Percentiles rank a stretch among this genome's conserved stretches.
These are phyloP conservation scores for Scaptomyza reducta DNA, from an alignment of 2,888 invertebrate genomes.

Conservation along the genomic window DNA sequence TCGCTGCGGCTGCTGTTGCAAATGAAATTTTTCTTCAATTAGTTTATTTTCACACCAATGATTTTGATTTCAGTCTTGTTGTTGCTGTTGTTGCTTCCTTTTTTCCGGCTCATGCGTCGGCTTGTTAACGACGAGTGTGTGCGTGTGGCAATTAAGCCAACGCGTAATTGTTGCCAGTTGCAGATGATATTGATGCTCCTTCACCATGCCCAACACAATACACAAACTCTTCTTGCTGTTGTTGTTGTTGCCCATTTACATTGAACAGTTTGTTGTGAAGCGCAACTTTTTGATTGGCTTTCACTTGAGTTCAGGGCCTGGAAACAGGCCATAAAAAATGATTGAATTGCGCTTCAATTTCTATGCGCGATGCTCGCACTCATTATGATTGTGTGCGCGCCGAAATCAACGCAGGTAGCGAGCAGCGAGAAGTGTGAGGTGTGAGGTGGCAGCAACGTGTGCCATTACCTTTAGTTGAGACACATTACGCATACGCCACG, in stretches of 20 bases:
- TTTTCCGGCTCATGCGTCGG: slow-evolving; percentile 17
- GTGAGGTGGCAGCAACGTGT: slow-evolving; percentile 9
- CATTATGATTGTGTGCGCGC: slow-evolving; percentile 41
- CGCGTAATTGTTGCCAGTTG: slow-evolving; percentile 80
- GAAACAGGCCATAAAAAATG: slow-evolving; percentile 62
- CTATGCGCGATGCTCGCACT: slow-evolving; percentile 32
- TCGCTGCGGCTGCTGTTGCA: slow-evolving; percentile 39
- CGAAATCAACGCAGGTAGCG: slow-evolving; percentile 53
- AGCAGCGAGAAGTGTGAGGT: not conserved
- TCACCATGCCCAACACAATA: slow-evolving; percentile 24
- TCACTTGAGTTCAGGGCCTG: slow-evolving; percentile 41
- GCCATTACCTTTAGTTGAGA: slow-evolving; percentile 72
- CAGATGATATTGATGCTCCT: slow-evolving; percentile 69
- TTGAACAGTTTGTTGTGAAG: slow-evolving; percentile 69
- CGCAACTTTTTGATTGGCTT: slow-evolving; percentile 75
- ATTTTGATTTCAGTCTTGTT: slow-evolving; percentile 65
- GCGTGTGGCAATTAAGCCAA: slow-evolving; percentile 66
- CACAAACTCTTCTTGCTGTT: slow-evolving; percentile 29
- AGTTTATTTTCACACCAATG: slow-evolving; percentile 80
- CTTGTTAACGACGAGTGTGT: slow-evolving; percentile 54
- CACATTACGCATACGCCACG: slow-evolving; percentile 73
- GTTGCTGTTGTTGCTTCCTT: slow-evolving; percentile 10
- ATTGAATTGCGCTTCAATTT: slow-evolving; percentile 68
- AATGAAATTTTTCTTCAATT: slow-evolving; percentile 79
- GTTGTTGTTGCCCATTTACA: slow-evolving; percentile 25